A percentile compares a stretch with the other conserved stretches of the same genome.
Conservation (phyloP, 1,140 invertebrate species). For the Paracyclopina nana region DNA sequence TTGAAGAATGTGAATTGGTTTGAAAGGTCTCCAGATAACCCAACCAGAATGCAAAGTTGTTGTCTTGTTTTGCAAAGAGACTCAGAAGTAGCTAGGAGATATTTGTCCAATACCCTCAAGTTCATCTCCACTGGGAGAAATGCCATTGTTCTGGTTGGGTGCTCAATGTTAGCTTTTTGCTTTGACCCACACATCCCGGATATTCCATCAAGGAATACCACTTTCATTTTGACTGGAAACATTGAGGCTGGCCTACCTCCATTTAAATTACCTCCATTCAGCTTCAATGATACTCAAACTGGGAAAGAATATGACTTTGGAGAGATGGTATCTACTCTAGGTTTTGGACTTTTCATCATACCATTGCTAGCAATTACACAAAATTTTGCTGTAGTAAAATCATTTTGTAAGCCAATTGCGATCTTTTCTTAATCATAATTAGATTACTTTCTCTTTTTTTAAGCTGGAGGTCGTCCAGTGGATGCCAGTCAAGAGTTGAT, state of each 20-base stretch:
- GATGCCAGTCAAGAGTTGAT: conserved; percentile 64
- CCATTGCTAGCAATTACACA: conserved; percentile 56
- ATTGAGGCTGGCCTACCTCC: conserved; percentile 45
- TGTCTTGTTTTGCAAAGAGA: not conserved
- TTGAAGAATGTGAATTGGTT: conserved; percentile 16
- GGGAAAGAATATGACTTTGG: conserved; percentile 36
- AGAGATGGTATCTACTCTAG: conserved; percentile 42
- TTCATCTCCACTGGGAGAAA: conserved; percentile 20
- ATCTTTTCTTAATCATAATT: conserved; percentile 6
- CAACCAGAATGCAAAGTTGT: not conserved
- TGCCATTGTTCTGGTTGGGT: conserved; percentile 20
- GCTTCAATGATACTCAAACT: conserved; percentile 45
- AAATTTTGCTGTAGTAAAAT: conserved; percentile 57
- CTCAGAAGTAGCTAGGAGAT: not conserved
- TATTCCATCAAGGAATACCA: conserved; percentile 34
- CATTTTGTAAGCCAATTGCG: conserved; percentile 31
- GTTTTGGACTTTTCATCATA: conserved; percentile 50
- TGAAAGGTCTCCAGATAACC: not conserved
- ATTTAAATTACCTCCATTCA: conserved; percentile 40
- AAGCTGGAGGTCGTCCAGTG: conserved; percentile 47
- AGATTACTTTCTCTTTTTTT: conserved; percentile 6
- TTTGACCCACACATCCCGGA: conserved; percentile 28
- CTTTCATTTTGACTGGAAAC: conserved; percentile 29
- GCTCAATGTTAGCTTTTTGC: conserved; percentile 20
- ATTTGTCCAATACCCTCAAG: conserved; percentile 15